Percentiles rank a stretch among this genome's conserved stretches.
Evolutionary conservation across 1,140 invertebrate genomes (phyloP).

Genomic region (Manduca sexta): DNA sequence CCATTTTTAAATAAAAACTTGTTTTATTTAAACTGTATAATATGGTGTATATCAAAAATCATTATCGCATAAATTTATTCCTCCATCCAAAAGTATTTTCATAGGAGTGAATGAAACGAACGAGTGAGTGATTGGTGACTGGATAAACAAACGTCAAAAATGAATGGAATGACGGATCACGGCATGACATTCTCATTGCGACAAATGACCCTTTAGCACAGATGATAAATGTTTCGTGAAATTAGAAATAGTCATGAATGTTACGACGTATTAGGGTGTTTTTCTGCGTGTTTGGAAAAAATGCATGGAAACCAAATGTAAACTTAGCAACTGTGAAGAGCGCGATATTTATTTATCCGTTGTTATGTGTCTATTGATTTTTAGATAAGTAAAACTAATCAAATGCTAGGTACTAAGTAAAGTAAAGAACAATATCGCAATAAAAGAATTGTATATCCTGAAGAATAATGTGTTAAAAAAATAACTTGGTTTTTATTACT

Average conservation of each 20-base stretch:
- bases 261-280: no score
- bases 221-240: no score
- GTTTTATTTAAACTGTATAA: conserved; percentile 16
- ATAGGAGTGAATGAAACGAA: conserved; percentile 2
- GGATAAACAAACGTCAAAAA: not conserved
- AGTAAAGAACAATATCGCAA: no score
- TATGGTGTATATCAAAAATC: conserved; percentile 18
- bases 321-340: conserved; percentile 6
- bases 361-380: conserved; percentile 12
- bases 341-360: conserved; percentile 12
- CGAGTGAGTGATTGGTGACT: conserved; percentile 4
- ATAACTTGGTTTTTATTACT: conserved; percentile 15
- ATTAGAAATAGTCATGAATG: no score
- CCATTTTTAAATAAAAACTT: conserved; percentile 15
- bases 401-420: no score
- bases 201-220: no score
- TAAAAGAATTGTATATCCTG: no score
- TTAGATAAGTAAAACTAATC: not conserved
- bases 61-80: conserved; percentile 13
- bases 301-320: conserved; percentile 6
- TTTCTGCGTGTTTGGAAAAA: no score
- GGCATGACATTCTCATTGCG: no score
- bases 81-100: conserved; percentile 8
- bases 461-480: not conserved
- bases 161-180: no score